These are phyloP conservation scores for Leucopsar rothschildi DNA, from an alignment of 2,113 vertebrate species.

Conservation along the genomic window DNA sequence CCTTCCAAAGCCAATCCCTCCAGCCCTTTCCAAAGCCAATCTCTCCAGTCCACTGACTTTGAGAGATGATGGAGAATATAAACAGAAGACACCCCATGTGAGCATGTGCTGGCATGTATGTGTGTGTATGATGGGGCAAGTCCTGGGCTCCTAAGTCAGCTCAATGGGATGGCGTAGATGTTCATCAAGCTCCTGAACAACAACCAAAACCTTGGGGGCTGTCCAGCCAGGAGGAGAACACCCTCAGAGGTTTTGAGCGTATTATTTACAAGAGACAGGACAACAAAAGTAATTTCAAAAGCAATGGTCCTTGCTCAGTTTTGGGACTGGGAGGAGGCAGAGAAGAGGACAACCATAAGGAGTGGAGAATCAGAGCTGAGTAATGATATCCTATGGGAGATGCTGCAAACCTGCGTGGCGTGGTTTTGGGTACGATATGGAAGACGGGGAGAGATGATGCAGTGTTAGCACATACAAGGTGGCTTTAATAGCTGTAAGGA, in stretches of 20 bases:
- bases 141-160: background rate
- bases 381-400: background rate
- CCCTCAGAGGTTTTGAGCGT: background rate
- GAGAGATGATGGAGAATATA: background rate
- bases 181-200: background rate
- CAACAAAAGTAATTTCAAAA: background rate
- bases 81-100: background rate
- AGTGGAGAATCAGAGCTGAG: background rate
- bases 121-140: background rate
- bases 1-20: background rate
- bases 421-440: background rate
- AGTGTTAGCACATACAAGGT: constrained; percentile 2
- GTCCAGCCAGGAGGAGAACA: background rate
- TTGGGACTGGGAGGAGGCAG: background rate
- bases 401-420: background rate
- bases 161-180: background rate
- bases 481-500: constrained; percentile 35
- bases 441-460: background rate
- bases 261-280: constrained; percentile 5
- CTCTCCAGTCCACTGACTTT: background rate
- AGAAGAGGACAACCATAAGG: background rate
- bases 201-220: background rate
- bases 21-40: background rate
- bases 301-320: background rate
- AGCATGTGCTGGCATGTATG: background rate